A percentile compares a stretch with the other conserved stretches of the same genome.
phyloP scores from a whole-genome alignment of 2,888 invertebrate species.

The Drosophila barbarae region DNA sequence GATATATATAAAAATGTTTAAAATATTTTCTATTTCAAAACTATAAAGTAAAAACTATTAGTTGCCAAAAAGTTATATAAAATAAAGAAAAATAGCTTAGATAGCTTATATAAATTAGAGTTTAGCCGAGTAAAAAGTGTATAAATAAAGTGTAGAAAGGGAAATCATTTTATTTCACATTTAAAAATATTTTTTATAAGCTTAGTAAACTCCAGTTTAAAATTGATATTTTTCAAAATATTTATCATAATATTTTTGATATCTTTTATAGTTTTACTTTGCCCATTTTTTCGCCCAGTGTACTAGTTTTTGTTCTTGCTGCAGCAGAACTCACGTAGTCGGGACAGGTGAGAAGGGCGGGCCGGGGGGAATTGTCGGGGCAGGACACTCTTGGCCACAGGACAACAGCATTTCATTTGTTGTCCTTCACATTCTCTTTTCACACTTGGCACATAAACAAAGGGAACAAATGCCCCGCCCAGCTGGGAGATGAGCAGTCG shows the following conservation, averaged over 20 bases:
- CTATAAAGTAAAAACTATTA: background rate
- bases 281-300: background rate
- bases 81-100: background rate
- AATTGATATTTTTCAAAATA: background rate
- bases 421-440: constrained; percentile 68
- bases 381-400: constrained; percentile 36
- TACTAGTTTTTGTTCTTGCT: constrained; percentile 1
- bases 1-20: background rate
- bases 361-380: background rate
- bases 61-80: background rate
- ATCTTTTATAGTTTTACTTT: background rate
- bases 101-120: background rate
- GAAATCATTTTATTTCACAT: background rate
- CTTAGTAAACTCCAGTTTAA: background rate
- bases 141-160: background rate
- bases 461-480: constrained; percentile 36
- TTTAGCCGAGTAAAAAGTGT: background rate
- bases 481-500: constrained; percentile 21
- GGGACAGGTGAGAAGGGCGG: constrained; percentile 5
- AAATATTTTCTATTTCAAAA: background rate
- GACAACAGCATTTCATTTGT: constrained; percentile 69
- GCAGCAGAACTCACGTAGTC: constrained; percentile 10
- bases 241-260: too few relatives aligned
- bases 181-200: background rate
- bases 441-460: constrained; percentile 61